Evolutionary conservation across 2,113 vertebrate species (phyloP).

Genomic region (Chroicocephalus ridibundus): DNA sequence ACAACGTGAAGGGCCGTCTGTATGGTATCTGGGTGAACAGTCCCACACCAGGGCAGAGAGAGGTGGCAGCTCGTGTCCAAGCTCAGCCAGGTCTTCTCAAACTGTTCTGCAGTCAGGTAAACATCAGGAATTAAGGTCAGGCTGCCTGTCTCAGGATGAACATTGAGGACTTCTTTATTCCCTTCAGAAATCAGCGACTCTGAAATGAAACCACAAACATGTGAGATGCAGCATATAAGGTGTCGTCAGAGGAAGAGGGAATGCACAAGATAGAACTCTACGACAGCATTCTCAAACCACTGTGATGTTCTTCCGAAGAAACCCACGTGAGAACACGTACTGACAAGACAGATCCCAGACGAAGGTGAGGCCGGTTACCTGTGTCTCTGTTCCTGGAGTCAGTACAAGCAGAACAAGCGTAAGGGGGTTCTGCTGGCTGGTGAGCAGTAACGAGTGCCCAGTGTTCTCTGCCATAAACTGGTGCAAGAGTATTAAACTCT

Average conservation of each 20-base stretch:
- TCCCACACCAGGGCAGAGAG: conserved; percentile 66
- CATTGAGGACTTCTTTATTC: conserved; percentile 33
- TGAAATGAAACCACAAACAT: conserved; percentile 12
- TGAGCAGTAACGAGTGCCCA: conserved; percentile 67
- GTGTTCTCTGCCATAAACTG: conserved; percentile 73
- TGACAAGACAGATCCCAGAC: neutral
- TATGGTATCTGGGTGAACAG: conserved; percentile 75
- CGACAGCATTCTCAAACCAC: neutral
- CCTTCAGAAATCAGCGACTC: conserved; percentile 63
- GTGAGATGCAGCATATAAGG: neutral
- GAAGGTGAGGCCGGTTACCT: neutral
- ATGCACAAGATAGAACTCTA: neutral
- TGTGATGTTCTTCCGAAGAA: neutral
- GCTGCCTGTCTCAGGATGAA: conserved; percentile 33
- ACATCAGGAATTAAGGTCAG: conserved; percentile 68
- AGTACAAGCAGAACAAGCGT: neutral
- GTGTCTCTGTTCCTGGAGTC: conserved; percentile 33
- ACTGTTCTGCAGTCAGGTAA: conserved; percentile 75
- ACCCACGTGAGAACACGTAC: neutral
- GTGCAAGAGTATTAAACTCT: conserved; percentile 87
- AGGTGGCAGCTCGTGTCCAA: conserved; percentile 63
- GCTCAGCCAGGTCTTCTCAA: conserved; percentile 81
- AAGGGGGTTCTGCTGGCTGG: conserved; percentile 33
- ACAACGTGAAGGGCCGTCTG: conserved; percentile 87
- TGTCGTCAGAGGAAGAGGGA: too few species aligned